Percentiles rank a stretch among this genome's conserved stretches.
phyloP scores from a whole-genome alignment of 2,113 vertebrate species.

The Myotis yumanensis region DNA sequence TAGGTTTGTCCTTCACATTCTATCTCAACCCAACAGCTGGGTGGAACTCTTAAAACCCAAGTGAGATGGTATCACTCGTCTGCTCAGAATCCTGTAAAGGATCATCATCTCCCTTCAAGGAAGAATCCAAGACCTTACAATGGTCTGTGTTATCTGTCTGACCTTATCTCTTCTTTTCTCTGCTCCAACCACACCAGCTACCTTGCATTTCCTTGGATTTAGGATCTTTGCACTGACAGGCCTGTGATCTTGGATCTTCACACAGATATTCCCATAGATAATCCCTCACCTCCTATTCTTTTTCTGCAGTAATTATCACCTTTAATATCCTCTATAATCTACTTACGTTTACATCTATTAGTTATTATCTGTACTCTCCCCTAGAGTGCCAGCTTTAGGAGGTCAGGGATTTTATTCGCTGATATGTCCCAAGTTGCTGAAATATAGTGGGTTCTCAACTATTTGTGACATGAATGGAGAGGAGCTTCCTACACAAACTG shows the following conservation, averaged over 20 bases:
- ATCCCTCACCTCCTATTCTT: background rate
- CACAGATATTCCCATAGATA: background rate
- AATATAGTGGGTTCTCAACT: background rate
- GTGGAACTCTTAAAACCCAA: background rate
- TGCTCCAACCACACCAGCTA: background rate
- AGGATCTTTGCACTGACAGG: background rate
- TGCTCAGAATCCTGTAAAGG: background rate
- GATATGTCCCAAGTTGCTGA: background rate
- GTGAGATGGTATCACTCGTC: background rate
- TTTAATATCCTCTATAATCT: background rate
- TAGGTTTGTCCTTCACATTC: background rate
- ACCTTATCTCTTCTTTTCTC: background rate
- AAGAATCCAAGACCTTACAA: background rate
- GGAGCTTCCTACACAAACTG: background rate
- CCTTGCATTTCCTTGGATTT: background rate
- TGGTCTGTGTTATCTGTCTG: background rate
- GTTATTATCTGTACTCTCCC: background rate
- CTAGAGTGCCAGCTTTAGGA: background rate
- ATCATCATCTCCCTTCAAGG: background rate
- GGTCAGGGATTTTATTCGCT: background rate
- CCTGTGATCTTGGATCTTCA: background rate
- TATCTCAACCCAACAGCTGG: background rate
- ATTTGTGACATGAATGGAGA: background rate
- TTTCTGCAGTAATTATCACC: background rate
- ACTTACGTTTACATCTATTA: background rate